Evolutionary conservation across 2,797 vertebrate species (phyloP).

Genomic region (Potorous gilbertii): DNA sequence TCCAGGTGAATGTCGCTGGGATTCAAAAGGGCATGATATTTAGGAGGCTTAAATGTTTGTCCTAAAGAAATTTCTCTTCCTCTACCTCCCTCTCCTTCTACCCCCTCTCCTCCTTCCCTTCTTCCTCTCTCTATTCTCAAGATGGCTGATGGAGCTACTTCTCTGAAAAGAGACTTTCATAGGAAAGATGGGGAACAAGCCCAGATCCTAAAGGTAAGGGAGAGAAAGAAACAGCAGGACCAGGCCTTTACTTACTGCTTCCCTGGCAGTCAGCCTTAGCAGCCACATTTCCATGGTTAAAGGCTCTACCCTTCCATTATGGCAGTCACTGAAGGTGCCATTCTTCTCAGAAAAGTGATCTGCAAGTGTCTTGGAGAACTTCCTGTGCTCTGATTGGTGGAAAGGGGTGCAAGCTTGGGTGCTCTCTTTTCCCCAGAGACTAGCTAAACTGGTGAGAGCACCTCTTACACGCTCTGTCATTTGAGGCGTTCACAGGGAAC

Average conservation of each 20-base stretch:
- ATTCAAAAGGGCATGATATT: constrained; percentile 34
- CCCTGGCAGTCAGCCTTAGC: background rate
- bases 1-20: constrained; percentile 23
- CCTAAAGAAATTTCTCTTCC: constrained; percentile 39
- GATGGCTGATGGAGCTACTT: constrained; percentile 79
- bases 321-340: background rate
- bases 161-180: constrained; percentile 71
- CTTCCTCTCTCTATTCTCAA: constrained; percentile 63
- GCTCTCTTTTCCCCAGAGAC: background rate
- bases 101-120: background rate
- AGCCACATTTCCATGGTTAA: background rate
- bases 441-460: background rate
- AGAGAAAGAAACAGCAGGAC: constrained; percentile 42
- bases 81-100: background rate
- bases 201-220: constrained; percentile 61
- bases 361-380: constrained; percentile 21
- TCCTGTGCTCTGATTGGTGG: constrained; percentile 26
- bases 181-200: constrained; percentile 73
- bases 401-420: constrained; percentile 16
- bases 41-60: constrained; percentile 35
- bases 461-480: constrained; percentile 25
- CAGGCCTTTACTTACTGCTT: constrained; percentile 10
- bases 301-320: background rate
- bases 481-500: constrained; percentile 29
- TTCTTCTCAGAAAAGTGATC: constrained; percentile 34